Percentiles rank a stretch among this genome's conserved stretches.
phyloP scores from a whole-genome alignment of 1,140 invertebrate genomes.

The Proales similis region DNA sequence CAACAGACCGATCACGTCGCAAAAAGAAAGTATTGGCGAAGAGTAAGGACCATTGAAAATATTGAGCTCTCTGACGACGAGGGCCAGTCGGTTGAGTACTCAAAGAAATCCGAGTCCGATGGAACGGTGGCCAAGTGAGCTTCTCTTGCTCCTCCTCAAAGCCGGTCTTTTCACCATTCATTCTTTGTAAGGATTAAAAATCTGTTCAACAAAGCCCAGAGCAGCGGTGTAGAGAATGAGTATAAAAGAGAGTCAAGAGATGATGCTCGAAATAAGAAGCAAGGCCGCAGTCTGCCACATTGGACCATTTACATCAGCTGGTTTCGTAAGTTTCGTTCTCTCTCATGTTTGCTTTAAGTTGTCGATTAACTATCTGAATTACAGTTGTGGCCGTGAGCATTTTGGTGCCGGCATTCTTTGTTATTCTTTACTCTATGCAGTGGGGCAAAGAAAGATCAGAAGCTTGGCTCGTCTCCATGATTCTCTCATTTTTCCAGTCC shows the following conservation, averaged over 20 bases:
- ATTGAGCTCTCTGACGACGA: constrained; percentile 16
- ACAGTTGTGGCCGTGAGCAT: constrained; percentile 47
- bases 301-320: constrained; percentile 51
- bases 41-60: constrained; percentile 23
- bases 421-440: constrained; percentile 52
- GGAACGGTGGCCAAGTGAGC: not conserved
- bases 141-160: not conserved
- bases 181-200: constrained; percentile 3
- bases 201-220: not conserved
- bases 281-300: constrained; percentile 48
- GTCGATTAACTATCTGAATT: not conserved
- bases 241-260: constrained; percentile 30
- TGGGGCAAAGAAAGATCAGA: constrained; percentile 51
- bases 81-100: not conserved
- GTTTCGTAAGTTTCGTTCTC: constrained; percentile 43
- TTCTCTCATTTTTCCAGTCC: constrained; percentile 51
- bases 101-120: not conserved
- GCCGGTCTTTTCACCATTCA: not conserved
- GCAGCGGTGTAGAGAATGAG: constrained; percentile 30
- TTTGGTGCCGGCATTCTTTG: constrained; percentile 47
- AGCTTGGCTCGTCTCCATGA: constrained; percentile 51
- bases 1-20: constrained; percentile 16
- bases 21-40: constrained; percentile 25
- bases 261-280: constrained; percentile 39
- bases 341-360: not conserved